Conservation (phyloP, 2,888 invertebrate genomes). For the Agapetus fuscipes region DNA sequence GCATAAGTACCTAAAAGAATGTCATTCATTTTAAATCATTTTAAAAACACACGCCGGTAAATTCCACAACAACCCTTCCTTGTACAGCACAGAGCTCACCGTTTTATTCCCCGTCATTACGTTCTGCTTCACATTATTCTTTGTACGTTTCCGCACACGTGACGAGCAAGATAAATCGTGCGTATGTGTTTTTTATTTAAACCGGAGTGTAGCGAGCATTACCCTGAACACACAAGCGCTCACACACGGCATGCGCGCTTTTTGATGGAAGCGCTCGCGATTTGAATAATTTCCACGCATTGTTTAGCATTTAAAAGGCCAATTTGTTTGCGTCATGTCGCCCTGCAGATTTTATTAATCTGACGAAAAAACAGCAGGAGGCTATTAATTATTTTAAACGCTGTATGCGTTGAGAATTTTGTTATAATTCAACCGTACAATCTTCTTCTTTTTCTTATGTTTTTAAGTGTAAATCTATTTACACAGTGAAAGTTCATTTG, state of each 20-base stretch:
- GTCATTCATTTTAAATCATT: no score
- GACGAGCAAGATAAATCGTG: conserved; percentile 19
- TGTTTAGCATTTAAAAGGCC: conserved; percentile 18
- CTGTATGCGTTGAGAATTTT: no score
- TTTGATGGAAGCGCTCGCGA: conserved; percentile 14
- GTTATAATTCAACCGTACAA: no score
- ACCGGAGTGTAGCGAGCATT: conserved; percentile 1
- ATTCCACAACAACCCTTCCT: no score
- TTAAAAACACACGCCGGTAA: no score
- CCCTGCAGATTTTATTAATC: background rate
- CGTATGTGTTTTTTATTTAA: conserved; percentile 2
- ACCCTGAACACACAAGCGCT: conserved; percentile 1
- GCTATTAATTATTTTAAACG: no score
- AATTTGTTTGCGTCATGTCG: conserved; percentile 12
- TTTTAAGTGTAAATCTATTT: no score
- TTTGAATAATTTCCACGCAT: conserved; percentile 20
- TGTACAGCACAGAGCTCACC: conserved; percentile 13
- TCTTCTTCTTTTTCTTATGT: no score
- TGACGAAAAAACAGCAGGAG: background rate
- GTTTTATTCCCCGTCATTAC: conserved; percentile 20
- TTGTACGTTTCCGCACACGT: conserved; percentile 13
- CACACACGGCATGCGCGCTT: conserved; percentile 3
- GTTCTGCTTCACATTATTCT: conserved; percentile 14
- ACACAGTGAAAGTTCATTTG: no score
- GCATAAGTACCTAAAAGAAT: no score